phyloP scores from a whole-genome alignment of 2,888 invertebrate species.

The Orthosia incerta region DNA sequence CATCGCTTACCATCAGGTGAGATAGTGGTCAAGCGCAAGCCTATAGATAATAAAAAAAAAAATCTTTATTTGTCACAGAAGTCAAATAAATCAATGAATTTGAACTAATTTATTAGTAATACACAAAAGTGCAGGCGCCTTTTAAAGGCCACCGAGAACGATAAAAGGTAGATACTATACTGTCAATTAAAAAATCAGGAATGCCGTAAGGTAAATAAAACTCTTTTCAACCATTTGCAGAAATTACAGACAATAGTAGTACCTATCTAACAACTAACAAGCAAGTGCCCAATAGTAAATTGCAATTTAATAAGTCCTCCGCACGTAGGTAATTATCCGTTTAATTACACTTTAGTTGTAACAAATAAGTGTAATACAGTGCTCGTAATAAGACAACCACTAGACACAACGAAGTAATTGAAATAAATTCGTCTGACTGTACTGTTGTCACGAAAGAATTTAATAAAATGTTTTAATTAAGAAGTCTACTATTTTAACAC shows the following conservation, averaged over 20 bases:
- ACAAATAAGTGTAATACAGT: conserved; percentile 28
- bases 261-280: neutral
- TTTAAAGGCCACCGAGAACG: neutral
- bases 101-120: neutral
- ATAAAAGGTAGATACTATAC: neutral
- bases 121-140: too few species aligned
- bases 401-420: conserved; percentile 27
- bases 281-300: neutral
- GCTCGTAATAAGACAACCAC: conserved; percentile 3
- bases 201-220: neutral
- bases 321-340: conserved; percentile 21
- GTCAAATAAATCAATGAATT: neutral
- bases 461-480: conserved; percentile 2
- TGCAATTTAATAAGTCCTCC: conserved; percentile 19
- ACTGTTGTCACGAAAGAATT: conserved; percentile 18
- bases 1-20: too few species aligned
- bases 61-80: too few species aligned
- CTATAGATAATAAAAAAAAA: too few species aligned
- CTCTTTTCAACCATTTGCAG: neutral
- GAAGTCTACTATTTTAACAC: too few species aligned
- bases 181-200: too few species aligned
- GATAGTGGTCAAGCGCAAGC: too few species aligned
- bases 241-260: neutral
- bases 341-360: conserved; percentile 34
- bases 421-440: conserved; percentile 21